Evolutionary conservation across 2,113 vertebrate genomes (phyloP), one percentile per base, ranked within the genome.

Genomic region (Bubo blakistoni): DNA sequence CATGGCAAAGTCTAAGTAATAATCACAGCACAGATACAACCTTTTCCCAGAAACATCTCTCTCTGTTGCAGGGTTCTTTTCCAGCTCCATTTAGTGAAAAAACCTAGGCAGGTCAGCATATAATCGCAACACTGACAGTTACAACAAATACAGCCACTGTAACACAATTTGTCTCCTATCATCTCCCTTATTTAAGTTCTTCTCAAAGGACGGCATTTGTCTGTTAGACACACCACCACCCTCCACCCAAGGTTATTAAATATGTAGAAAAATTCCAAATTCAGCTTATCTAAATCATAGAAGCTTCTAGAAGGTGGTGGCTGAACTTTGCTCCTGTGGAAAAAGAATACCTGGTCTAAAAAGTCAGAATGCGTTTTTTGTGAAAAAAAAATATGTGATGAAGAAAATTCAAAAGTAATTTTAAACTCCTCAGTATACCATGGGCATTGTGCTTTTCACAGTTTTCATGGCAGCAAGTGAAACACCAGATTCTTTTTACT

Each of bases 401-500:
- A 86, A 89, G 26, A 61, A 76, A 81, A 77, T 7, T 57, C 30
- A 61, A 8, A 81, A 81, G 34, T 47, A 2, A 57, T 81, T 67
- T 89, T 32, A 59, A 72, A 65, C 13, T 65, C 16, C 46, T 88
- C 34, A 36, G 18, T 47, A 65, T n/a, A 82, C 17, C 44, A 71
- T 0, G 0, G 11, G 19, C 18, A 86, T n/a, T 0, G 0, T 21
- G 27, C 16, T 81, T 90, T 80, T 52, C 40, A 70, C 46, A 36
- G 26, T 38, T 91, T 81, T 73, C 59, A 57, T 6, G 10, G 47
- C n/a, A 95, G 67, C 9, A 67, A 49, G 11, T 0, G 1, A 72
- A 82, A 67, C 32, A 88, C 5, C 29, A 79, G 54, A 57, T 57
- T 83, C 34, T 81, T 86, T 63, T 36, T 57, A 40, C 18, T 65